A percentile compares a stretch with the other conserved stretches of the same genome.
phyloP scores from a whole-genome alignment of 1,140 invertebrate genomes.

The Acromyrmex charruanus region DNA sequence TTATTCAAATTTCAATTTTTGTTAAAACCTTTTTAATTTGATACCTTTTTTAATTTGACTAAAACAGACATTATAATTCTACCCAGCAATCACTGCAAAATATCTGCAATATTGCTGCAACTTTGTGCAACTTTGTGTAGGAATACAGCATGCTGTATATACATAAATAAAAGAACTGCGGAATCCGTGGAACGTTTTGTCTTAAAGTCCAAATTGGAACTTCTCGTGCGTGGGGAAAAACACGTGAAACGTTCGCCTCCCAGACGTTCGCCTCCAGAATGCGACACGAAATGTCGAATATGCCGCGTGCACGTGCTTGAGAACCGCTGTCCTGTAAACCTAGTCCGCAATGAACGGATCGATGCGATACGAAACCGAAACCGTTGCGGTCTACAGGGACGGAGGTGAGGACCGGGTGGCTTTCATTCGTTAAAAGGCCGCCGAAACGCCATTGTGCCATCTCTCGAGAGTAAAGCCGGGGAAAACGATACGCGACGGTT shows the following conservation, averaged over 20 bases:
- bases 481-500: slow-evolving; percentile 45
- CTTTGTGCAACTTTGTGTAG: no score
- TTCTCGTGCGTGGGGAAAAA: not conserved
- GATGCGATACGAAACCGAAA: slow-evolving; percentile 54
- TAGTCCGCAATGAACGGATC: slow-evolving; percentile 1
- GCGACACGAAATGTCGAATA: not conserved
- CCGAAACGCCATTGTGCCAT: slow-evolving; percentile 62
- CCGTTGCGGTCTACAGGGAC: slow-evolving; percentile 29
- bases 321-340: slow-evolving; percentile 45
- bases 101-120: no score
- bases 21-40: not conserved
- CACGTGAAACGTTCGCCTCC: not conserved
- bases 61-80: not conserved
- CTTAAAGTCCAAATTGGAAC: not conserved
- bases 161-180: not conserved
- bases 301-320: slow-evolving; percentile 23
- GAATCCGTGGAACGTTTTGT: not conserved
- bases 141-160: not conserved
- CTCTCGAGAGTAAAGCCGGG: slow-evolving; percentile 18
- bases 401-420: slow-evolving; percentile 21
- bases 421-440: slow-evolving; percentile 66
- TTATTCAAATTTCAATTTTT: no score
- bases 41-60: not conserved
- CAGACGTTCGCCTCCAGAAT: not conserved
- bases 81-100: no score